Percentiles rank a stretch among this genome's conserved stretches.
Conservation (phyloP, 1,140 invertebrate species). For the Hypsibius dujardini region DNA sequence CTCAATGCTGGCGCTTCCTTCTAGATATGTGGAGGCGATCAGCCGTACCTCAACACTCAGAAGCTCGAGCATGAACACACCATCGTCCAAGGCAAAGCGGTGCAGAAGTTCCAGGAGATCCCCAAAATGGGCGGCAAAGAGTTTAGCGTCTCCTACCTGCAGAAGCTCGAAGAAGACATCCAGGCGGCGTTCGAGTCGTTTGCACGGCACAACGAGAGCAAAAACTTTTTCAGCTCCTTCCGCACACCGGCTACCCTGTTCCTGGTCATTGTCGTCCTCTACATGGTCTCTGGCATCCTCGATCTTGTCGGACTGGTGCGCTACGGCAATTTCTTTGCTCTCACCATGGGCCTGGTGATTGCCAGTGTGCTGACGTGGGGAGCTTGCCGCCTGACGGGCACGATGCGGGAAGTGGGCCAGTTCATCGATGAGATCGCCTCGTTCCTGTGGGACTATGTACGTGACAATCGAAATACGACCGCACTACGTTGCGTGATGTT, state of each 20-base stretch:
- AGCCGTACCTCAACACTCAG: constrained; percentile 66
- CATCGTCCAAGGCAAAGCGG: constrained; percentile 52
- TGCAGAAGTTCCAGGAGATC: constrained; percentile 57
- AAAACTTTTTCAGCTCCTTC: constrained; percentile 90
- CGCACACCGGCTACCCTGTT: constrained; percentile 85
- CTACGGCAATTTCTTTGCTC: constrained; percentile 67
- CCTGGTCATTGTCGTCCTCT: constrained; percentile 62
- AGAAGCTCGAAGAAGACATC: constrained; percentile 60
- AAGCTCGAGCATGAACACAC: constrained; percentile 64
- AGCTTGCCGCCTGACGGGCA: constrained; percentile 62
- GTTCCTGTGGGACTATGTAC: constrained; percentile 73
- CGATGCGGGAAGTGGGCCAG: constrained; percentile 60
- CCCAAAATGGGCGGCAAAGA: constrained; percentile 89
- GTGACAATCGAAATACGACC: constrained; percentile 32
- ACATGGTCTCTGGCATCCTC: constrained; percentile 65
- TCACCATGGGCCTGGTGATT: constrained; percentile 64
- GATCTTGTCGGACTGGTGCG: constrained; percentile 69
- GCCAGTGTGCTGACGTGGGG: constrained; percentile 67
- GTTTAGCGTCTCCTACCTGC: constrained; percentile 62
- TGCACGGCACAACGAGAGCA: constrained; percentile 77
- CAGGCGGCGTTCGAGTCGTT: constrained; percentile 66
- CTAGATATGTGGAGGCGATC: constrained; percentile 54
- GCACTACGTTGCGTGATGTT: not conserved
- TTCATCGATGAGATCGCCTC: constrained; percentile 65
- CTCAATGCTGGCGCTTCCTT: constrained; percentile 17